These are phyloP conservation scores for Pygocentrus nattereri DNA, from an alignment of 2,797 vertebrate genomes.

Conservation along the genomic window DNA sequence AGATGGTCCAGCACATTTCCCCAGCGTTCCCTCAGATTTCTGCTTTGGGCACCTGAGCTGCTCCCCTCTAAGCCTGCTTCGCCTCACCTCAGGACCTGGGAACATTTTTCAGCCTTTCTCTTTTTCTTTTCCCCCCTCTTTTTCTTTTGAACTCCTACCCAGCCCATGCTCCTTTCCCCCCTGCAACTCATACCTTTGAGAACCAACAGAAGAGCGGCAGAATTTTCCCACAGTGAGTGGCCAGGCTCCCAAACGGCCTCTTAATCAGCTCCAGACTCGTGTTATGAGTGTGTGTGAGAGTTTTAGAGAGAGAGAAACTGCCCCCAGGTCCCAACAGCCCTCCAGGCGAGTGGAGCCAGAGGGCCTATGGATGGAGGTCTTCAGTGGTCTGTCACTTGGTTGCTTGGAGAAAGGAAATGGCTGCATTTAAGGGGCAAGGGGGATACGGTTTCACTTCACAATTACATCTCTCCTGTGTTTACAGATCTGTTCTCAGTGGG, in stretches of 20 bases:
- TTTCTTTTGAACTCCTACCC: conserved; percentile 64
- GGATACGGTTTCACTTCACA: conserved; percentile 81
- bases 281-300: conserved; percentile 25
- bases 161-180: conserved; percentile 66
- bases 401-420: conserved; percentile 78
- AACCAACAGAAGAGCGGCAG: conserved; percentile 77
- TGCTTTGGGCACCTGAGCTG: conserved; percentile 2
- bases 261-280: conserved; percentile 91
- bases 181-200: conserved; percentile 74
- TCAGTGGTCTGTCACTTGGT: conserved; percentile 81
- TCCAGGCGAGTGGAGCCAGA: conserved; percentile 74
- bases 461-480: conserved; percentile 80
- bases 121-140: conserved; percentile 46
- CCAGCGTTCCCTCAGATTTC: conserved; percentile 10
- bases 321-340: conserved; percentile 73
- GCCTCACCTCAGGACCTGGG: conserved; percentile 55
- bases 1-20: neutral
- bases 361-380: conserved; percentile 70
- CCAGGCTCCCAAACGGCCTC: conserved; percentile 78
- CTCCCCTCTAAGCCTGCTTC: conserved; percentile 10
- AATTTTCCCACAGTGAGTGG: conserved; percentile 81
- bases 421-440: conserved; percentile 75
- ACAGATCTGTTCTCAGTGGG: conserved; percentile 74
- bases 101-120: conserved; percentile 54
- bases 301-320: conserved; percentile 64